Base-by-base conservation (phyloP, 2,888 invertebrate species). In the Agrilus mali region DNA sequence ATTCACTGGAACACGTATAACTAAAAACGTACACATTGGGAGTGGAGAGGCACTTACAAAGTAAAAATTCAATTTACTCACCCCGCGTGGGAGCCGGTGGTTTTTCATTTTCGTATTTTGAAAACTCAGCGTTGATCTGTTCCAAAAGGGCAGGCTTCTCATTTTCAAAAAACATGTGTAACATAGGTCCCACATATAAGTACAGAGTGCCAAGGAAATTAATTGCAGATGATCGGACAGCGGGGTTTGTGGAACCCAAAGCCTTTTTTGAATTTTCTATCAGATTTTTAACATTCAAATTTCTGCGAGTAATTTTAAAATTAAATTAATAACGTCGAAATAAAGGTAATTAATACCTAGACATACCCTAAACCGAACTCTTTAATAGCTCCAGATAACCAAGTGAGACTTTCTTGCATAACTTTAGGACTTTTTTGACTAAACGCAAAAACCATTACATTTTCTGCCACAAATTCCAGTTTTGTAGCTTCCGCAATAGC, bases 351-450 rank as follows among this genome's bases (percentile, higher is more conserved):
- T 22, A 43, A 42, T 16, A 16, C 20, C 20, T 40, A 33, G 41
- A 74, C 79, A 77, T 64, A 86, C 82, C 72, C 72, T 57, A 89
- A 82, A 2, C 94, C 93, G 71, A 93, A 94, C 60, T 93, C 92
- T 57, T 79, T 78, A 5, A 94, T 73, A 0, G 89, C 82, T 34
- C 67, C 75, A 1, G 79, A 69, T 47, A 90, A 72, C 92, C 93
- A 94, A 44, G 75, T 73, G 42, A 93, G 72, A 43, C 86, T 74
- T 64, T 93, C 93, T 1, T 86, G 80, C 59, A 90, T 88, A 34
- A 90, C 87, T 66, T 92, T 92, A 0, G 93, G 93, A 59, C 86
- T 93, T 67, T 90, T 92, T 64, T 92, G 89, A 8, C 70, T 69
- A 65, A 90, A 86, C 0, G 88, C 86, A 60, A 78, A 82, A 2